Evolutionary conservation across 2,113 vertebrate species (phyloP).

Genomic region (Hydrochoerus hydrochaeris): DNA sequence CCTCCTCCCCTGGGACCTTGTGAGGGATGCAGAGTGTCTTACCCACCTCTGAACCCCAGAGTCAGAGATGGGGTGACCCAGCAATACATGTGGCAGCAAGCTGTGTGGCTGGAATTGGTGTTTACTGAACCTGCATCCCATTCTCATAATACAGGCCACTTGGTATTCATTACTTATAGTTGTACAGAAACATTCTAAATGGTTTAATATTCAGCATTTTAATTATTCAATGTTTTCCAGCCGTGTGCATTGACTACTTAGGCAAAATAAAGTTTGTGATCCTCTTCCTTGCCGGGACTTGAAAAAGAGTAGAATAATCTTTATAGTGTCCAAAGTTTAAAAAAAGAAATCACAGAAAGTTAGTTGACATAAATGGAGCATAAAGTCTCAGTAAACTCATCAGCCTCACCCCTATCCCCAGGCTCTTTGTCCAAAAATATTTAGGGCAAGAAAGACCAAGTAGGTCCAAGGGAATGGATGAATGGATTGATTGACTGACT

Average conservation of each 20-base stretch:
- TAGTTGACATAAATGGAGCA: not conserved
- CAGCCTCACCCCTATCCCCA: not conserved
- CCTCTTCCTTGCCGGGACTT: not conserved
- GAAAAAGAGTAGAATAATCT: not conserved
- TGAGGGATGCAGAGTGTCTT: not conserved
- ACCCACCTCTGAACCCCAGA: accelerated
- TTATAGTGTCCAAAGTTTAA: not conserved
- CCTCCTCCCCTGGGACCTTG: not conserved
- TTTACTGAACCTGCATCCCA: accelerated
- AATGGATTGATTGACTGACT: not conserved
- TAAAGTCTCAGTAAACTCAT: not conserved
- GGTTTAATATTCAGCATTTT: not conserved
- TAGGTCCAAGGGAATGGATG: not conserved
- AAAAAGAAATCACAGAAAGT: not conserved
- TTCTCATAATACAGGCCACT: not conserved
- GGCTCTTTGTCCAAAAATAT: slow-evolving; percentile 6
- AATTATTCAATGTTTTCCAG: not conserved
- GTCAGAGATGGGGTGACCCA: not conserved
- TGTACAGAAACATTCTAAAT: not conserved
- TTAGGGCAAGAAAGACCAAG: slow-evolving; percentile 20
- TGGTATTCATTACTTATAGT: not conserved
- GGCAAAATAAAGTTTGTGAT: not conserved
- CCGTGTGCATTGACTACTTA: not conserved
- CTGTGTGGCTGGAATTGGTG: no score
- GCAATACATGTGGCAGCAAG: not conserved